phyloP scores from a whole-genome alignment of 2,888 invertebrate genomes.

The Xylota segnis region DNA sequence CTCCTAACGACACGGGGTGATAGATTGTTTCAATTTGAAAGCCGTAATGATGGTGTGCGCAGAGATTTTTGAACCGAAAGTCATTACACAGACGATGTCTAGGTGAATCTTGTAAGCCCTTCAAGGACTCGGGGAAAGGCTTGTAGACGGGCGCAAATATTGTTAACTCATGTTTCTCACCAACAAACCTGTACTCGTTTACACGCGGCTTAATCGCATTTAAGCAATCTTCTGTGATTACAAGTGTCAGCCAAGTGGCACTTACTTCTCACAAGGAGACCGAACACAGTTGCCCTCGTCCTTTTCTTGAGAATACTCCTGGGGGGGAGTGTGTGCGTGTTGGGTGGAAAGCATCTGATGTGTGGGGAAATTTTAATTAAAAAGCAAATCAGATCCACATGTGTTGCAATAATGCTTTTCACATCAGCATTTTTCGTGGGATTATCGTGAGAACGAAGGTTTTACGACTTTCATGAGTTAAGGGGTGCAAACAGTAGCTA shows the following conservation, averaged over 20 bases:
- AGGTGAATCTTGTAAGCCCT: neutral
- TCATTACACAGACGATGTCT: conserved; percentile 28
- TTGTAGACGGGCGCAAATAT: conserved; percentile 4
- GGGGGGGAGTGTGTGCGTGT: neutral
- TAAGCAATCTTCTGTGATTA: conserved; percentile 47
- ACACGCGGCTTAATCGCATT: conserved; percentile 32
- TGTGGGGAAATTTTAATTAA: conserved; percentile 61
- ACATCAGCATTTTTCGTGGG: conserved; percentile 25
- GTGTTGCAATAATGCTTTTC: conserved; percentile 47
- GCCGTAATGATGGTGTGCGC: conserved; percentile 3
- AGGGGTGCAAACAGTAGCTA: neutral
- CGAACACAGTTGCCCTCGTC: conserved; percentile 49
- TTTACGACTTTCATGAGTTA: neutral
- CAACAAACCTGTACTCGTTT: neutral
- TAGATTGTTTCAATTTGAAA: conserved; percentile 43
- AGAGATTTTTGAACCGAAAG: conserved; percentile 23
- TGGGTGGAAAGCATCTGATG: conserved; percentile 22
- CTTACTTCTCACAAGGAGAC: conserved; percentile 40
- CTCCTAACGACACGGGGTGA: conserved; percentile 27
- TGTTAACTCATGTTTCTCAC: conserved; percentile 30
- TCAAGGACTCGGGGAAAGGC: conserved; percentile 15
- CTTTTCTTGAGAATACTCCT: conserved; percentile 41
- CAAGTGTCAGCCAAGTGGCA: conserved; percentile 59
- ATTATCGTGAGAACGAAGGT: conserved; percentile 22
- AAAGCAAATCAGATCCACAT: conserved; percentile 40